Evolutionary conservation across 1,140 invertebrate genomes (phyloP).

Genomic region (Drosophila grimshawi): DNA sequence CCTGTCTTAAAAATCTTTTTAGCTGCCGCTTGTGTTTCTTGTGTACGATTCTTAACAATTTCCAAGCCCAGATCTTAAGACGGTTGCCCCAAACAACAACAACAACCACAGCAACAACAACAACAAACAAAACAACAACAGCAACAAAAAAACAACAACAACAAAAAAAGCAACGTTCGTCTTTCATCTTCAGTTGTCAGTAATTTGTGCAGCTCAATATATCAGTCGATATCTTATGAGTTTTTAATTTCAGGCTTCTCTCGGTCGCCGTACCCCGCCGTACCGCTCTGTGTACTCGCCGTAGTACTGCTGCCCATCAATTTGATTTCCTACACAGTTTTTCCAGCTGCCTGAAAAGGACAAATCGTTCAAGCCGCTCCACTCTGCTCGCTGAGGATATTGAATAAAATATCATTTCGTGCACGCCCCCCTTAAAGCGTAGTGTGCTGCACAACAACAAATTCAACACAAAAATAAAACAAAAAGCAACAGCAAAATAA

Average conservation of each 20-base stretch:
- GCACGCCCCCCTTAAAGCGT: conserved; percentile 69
- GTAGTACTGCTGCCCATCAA: conserved; percentile 59
- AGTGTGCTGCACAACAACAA: conserved; percentile 18
- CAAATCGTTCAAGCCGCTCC: conserved; percentile 70
- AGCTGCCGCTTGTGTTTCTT: conserved; percentile 24
- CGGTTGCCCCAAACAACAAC: neutral
- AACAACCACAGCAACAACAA: neutral
- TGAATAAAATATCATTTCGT: conserved; percentile 85
- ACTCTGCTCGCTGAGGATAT: conserved; percentile 65
- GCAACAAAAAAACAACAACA: too few species aligned
- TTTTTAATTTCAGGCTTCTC: conserved; percentile 83
- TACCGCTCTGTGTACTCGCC: conserved; percentile 8
- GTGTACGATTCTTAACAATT: conserved; percentile 24
- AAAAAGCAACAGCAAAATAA: conserved; percentile 10
- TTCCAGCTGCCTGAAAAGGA: conserved; percentile 79
- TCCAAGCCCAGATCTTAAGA: neutral
- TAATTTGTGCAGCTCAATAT: conserved; percentile 85
- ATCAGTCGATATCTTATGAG: conserved; percentile 85
- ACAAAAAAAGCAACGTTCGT: conserved; percentile 21
- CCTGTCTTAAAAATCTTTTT: conserved; percentile 73
- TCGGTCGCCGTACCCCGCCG: neutral
- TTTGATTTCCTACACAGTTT: conserved; percentile 78
- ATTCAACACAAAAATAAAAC: conserved; percentile 1
- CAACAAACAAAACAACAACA: too few species aligned
- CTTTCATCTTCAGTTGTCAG: conserved; percentile 82